Conservation (phyloP, 2,113 vertebrate genomes). For the Dicaeum eximium region DNA sequence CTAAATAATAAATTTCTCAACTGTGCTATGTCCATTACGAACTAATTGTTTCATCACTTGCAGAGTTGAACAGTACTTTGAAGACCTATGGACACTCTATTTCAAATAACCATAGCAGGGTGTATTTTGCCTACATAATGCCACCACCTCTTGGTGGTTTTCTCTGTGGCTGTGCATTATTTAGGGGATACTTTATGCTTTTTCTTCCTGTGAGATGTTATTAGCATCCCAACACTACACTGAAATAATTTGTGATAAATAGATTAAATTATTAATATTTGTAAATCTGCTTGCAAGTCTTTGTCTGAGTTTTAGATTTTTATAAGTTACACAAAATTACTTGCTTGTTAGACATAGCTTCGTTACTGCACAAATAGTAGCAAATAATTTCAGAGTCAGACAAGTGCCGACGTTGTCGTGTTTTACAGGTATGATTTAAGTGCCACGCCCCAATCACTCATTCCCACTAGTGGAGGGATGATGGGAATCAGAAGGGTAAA, state of each 20-base stretch:
- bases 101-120: not conserved
- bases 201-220: not conserved
- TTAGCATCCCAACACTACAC: not conserved
- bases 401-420: not conserved
- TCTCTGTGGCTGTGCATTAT: not conserved
- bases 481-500: not conserved
- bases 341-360: not conserved
- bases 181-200: not conserved
- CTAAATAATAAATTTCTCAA: not conserved
- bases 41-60: not conserved
- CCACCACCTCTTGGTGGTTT: not conserved
- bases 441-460: accelerated
- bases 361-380: not conserved
- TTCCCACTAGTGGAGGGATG: not conserved
- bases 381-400: not conserved
- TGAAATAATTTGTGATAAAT: not conserved
- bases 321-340: not conserved
- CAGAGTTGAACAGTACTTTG: not conserved
- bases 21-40: not conserved
- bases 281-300: not conserved
- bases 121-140: not conserved
- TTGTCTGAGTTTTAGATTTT: not conserved
- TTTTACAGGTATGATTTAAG: not conserved
- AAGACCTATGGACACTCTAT: not conserved
- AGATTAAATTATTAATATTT: not conserved